phyloP scores from a whole-genome alignment of 2,113 vertebrate species.

The Campylorhamphus procurvoides region DNA sequence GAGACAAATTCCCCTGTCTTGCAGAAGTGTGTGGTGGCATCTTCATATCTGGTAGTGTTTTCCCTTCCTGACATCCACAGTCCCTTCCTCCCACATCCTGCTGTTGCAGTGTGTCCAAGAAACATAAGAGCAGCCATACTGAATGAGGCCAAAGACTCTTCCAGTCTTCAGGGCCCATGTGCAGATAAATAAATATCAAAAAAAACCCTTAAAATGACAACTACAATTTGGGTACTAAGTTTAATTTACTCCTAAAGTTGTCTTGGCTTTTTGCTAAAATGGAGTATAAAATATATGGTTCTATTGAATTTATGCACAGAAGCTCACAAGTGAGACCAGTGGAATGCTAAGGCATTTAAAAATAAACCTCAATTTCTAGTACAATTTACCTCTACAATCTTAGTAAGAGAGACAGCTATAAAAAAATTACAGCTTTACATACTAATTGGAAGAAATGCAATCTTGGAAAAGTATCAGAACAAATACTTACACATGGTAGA shows the following conservation, averaged over 20 bases:
- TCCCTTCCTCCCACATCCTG: background rate
- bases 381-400: constrained; percentile 28
- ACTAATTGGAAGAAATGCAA: constrained; percentile 54
- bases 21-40: background rate
- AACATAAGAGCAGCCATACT: background rate
- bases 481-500: constrained; percentile 26
- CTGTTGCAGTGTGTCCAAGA: background rate
- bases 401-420: constrained; percentile 23
- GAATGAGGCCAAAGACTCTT: background rate
- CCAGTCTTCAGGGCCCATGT: background rate
- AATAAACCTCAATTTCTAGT: constrained; percentile 38
- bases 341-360: constrained; percentile 20
- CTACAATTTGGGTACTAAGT: background rate
- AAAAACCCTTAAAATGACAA: background rate
- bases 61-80: background rate
- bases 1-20: background rate
- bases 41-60: background rate
- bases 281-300: background rate
- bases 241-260: background rate
- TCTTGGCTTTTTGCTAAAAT: background rate
- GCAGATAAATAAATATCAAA: background rate
- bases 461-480: constrained; percentile 40
- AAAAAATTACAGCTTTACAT: constrained; percentile 30
- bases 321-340: background rate
- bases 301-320: background rate